Evolutionary conservation across 1,140 invertebrate genomes (phyloP).

Genomic region (Zeugodacus cucurbitae): DNA sequence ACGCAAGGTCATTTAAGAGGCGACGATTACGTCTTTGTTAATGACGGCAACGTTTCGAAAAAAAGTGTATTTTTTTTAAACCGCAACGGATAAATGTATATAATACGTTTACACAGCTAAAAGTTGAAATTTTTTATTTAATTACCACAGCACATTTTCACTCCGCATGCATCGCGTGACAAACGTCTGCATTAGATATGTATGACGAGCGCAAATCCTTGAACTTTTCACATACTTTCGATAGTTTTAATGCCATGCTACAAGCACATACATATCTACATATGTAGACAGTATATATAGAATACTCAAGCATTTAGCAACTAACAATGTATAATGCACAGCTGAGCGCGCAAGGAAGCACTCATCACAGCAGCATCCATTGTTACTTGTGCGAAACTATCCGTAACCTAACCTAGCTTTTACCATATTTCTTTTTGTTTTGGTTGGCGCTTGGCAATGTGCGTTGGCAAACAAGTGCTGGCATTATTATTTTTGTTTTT

Average conservation of each 20-base stretch:
- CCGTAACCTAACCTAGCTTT: neutral
- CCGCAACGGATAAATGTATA: neutral
- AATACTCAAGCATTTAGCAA: neutral
- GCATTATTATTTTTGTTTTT: neutral
- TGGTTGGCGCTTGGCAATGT: conserved; percentile 3
- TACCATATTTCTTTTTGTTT: neutral
- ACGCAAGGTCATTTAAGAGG: neutral
- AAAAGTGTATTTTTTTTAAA: neutral
- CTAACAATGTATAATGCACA: neutral
- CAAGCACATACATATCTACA: neutral
- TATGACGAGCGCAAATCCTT: neutral
- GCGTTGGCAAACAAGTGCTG: conserved; percentile 5
- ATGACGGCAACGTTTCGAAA: neutral
- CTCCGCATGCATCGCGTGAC: neutral
- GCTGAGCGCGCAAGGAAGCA: neutral
- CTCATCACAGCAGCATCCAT: neutral
- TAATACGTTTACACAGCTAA: neutral
- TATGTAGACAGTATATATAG: neutral
- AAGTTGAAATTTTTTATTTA: neutral
- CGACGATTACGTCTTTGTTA: neutral
- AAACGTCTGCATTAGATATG: conserved; percentile 10
- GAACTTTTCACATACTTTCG: conserved; percentile 32
- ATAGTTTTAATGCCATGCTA: conserved; percentile 1
- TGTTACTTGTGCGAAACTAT: neutral
- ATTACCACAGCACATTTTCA: neutral